Percentiles rank a stretch among this genome's conserved stretches.
These are phyloP conservation scores for Ypsolopha sequella DNA, from an alignment of 2,888 invertebrate genomes.

Conservation along the genomic window DNA sequence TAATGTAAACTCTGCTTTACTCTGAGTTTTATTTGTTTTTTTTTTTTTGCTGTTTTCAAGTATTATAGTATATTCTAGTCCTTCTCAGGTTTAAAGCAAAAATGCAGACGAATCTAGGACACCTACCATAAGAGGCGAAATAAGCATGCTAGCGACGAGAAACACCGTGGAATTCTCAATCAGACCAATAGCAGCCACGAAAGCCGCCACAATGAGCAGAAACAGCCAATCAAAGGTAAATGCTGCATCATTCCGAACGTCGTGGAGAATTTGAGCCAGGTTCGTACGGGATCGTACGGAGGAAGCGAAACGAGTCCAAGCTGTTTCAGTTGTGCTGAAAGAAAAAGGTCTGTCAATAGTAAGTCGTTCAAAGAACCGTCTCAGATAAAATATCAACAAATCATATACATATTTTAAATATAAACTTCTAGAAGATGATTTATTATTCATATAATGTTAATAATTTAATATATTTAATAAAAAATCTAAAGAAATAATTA, in stretches of 20 bases:
- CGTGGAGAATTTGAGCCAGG: slow-evolving; percentile 78
- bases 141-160: slow-evolving; percentile 84
- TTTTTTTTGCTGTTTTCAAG: no score
- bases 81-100: no score
- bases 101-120: not conserved
- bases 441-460: no score
- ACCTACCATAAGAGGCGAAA: slow-evolving; percentile 82
- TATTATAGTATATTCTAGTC: no score
- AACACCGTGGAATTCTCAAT: slow-evolving; percentile 81
- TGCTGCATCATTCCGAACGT: slow-evolving; percentile 75
- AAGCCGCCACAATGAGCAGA: slow-evolving; percentile 79
- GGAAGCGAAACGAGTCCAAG: slow-evolving; percentile 75
- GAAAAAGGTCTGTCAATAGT: not conserved
- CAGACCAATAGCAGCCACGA: slow-evolving; percentile 80
- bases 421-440: no score
- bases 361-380: no score
- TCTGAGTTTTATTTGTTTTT: slow-evolving; percentile 10
- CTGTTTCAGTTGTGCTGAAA: slow-evolving; percentile 23
- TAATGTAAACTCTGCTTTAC: no score
- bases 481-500: no score
- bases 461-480: no score
- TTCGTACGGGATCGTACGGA: slow-evolving; percentile 77
- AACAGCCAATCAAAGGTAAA: slow-evolving; percentile 84
- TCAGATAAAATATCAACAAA: no score
- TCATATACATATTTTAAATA: no score